Conservation (phyloP, 2,113 vertebrate genomes). For the Agapornis roseicollis region DNA sequence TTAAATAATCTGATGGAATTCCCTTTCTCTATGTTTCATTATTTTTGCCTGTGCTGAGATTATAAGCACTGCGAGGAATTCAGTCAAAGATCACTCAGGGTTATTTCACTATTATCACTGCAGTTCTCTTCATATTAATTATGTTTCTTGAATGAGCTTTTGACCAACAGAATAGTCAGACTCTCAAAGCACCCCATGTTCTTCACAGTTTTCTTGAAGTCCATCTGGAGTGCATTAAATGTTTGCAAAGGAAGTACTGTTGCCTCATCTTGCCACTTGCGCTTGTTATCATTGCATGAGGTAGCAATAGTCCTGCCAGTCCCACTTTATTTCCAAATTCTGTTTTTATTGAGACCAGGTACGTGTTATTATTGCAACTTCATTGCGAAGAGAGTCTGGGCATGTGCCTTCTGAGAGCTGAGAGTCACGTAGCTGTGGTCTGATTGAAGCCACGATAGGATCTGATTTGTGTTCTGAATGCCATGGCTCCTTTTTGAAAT, state of each 20-base stretch:
- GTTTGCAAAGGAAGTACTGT: background rate
- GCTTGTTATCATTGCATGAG: background rate
- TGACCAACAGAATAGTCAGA: background rate
- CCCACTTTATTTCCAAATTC: background rate
- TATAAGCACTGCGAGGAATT: background rate
- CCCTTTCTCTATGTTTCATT: background rate
- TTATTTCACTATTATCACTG: background rate
- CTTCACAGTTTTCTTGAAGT: slow-evolving; percentile 39
- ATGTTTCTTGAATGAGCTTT: background rate
- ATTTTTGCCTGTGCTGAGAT: slow-evolving; percentile 16
- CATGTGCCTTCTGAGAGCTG: background rate
- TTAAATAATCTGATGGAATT: slow-evolving; percentile 23
- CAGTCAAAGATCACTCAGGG: background rate
- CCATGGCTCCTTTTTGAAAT: background rate
- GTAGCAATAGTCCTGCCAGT: background rate
- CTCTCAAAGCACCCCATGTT: background rate
- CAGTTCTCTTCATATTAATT: background rate
- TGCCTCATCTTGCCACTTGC: background rate
- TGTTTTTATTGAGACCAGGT: background rate
- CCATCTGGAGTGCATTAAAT: slow-evolving; percentile 24
- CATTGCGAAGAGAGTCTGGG: background rate
- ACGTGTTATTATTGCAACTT: background rate
- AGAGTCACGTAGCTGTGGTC: background rate
- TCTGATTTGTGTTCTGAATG: background rate
- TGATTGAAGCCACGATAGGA: background rate